Evolutionary conservation across 2,888 invertebrate genomes (phyloP), one percentile per base, ranked within the genome.

Genomic region (Stenurella melanura): DNA sequence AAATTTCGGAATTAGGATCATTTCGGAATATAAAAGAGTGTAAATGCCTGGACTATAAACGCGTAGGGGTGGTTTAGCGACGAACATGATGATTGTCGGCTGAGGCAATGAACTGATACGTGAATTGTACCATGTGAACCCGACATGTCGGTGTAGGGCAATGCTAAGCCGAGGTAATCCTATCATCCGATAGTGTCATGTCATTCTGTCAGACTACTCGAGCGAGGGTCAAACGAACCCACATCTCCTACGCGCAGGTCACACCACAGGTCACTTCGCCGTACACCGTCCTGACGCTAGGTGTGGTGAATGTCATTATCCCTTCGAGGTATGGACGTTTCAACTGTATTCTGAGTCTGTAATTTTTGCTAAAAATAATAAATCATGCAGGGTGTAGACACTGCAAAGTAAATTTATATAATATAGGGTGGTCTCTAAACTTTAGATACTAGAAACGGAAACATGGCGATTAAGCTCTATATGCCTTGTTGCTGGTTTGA

Each of bases 101-200:
- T 54, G 75, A 76, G 71, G 79, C 81, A 81, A 80, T 82, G 80
- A 81, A 76, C 76, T 79, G 78, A 80, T 80, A 83, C 30, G 80
- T 79, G 84, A 83, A 83, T n/a, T 79, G 78, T 78, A 83, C 81
- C 85, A 84, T 87, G 86, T 86, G 86, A 85, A 86, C 82, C 75
- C 84, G 86, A 87, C 86, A 86, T 85, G 84, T 84, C 83, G 86
- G 86, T 87, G 87, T 87, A 86, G 86, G 86, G 76, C 87, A 86
- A 85, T 83, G 86, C 87, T 89, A 89, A 88, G 87, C 89, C 87
- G 82, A 83, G 84, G 87, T 89, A 89, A 89, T 89, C 89, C 89
- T 83, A 86, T 89, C 88, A 89, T 88, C 87, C 88, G 86, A 87
- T 88, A 88, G 89, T 89, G 89, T 89, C 89, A 89, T 89, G 89